Conservation (phyloP, 2,888 invertebrate species). For the Eledona agricola region DNA sequence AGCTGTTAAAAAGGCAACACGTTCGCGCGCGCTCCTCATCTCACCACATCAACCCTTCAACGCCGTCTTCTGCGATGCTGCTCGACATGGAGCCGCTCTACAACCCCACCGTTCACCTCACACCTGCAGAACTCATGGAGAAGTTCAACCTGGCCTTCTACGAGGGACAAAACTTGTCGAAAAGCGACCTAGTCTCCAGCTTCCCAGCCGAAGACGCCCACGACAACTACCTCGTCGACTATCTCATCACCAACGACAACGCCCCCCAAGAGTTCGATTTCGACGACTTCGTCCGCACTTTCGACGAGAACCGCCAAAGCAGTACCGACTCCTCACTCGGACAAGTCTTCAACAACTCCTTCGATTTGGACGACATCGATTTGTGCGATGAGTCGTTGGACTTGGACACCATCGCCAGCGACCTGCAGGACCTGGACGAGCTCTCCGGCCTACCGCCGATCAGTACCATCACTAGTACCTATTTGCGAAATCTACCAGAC, state of each 20-base stretch:
- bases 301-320: constrained; percentile 50
- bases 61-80: constrained; percentile 43
- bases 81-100: constrained; percentile 46
- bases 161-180: constrained; percentile 56
- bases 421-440: constrained; percentile 45
- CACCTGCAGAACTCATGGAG: constrained; percentile 59
- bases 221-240: constrained; percentile 51
- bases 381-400: constrained; percentile 53
- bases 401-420: constrained; percentile 46
- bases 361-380: constrained; percentile 52
- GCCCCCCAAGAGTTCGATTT: constrained; percentile 52
- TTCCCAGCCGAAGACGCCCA: too few species aligned
- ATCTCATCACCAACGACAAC: constrained; percentile 46
- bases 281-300: constrained; percentile 55
- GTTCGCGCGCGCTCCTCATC: constrained; percentile 4
- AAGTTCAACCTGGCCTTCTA: constrained; percentile 62
- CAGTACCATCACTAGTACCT: constrained; percentile 52
- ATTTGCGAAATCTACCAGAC: constrained; percentile 50
- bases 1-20: constrained; percentile 45
- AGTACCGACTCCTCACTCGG: constrained; percentile 27
- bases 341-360: too few species aligned
- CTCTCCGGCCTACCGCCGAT: constrained; percentile 49
- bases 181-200: constrained; percentile 49
- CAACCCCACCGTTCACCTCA: constrained; percentile 49
- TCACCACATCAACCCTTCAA: constrained; percentile 2